Conservation (phyloP, 2,113 vertebrate species). For the Marcusenius ussheri region DNA sequence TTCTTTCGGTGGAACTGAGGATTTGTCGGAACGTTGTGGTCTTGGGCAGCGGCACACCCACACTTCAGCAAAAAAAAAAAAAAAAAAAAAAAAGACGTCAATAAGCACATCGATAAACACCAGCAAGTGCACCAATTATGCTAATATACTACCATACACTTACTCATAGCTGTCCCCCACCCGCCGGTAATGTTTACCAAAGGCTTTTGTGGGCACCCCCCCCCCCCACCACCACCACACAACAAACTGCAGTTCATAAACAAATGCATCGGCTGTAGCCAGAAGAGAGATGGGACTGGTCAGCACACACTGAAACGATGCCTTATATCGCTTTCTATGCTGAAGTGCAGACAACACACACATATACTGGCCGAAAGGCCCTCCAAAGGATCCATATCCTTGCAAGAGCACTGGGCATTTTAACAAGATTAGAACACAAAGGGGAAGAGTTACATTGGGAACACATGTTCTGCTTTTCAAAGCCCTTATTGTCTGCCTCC, state of each 20-base stretch:
- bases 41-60: background rate
- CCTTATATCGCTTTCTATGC: background rate
- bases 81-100: background rate
- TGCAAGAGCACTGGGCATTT: conserved; percentile 40
- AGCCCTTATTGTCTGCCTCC: background rate
- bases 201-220: background rate
- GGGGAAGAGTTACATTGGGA: background rate
- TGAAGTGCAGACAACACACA: background rate
- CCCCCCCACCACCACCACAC: background rate
- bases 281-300: background rate
- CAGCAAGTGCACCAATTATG: background rate
- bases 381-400: conserved; percentile 21
- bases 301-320: background rate
- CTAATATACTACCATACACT: background rate
- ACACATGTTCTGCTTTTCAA: background rate
- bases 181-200: background rate
- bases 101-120: background rate
- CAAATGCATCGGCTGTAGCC: background rate
- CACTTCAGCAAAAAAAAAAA: background rate
- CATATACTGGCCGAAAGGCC: background rate
- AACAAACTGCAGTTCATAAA: background rate
- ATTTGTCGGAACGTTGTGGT: background rate
- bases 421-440: conserved; percentile 47
- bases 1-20: background rate
- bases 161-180: background rate